A percentile compares a stretch with the other conserved stretches of the same genome.
These are phyloP conservation scores for Ornithoptera priamus DNA, from an alignment of 2,888 invertebrate species.

Conservation along the genomic window DNA sequence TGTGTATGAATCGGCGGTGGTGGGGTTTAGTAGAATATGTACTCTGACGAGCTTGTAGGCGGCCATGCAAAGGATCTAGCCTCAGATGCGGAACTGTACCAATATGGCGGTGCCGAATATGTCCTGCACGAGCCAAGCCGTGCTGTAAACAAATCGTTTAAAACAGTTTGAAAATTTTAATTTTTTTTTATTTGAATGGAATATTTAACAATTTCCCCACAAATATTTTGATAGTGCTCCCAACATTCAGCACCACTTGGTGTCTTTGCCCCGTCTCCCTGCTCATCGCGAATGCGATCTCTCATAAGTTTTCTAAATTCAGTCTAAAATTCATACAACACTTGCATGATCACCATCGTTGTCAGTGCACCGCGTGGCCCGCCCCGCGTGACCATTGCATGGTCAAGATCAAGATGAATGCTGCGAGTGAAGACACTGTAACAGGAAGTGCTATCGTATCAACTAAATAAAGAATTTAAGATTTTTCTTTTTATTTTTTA, in stretches of 20 bases:
- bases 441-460: too few relatives aligned
- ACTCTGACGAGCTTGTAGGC: slow-evolving; percentile 68
- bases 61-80: slow-evolving; percentile 73
- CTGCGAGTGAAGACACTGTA: too few relatives aligned
- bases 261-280: slow-evolving; percentile 32
- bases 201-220: slow-evolving; percentile 42
- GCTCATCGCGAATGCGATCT: slow-evolving; percentile 39
- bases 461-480: too few relatives aligned
- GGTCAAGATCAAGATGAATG: neutral
- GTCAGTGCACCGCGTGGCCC: too few relatives aligned
- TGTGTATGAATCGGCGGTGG: too few relatives aligned
- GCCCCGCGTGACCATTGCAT: too few relatives aligned
- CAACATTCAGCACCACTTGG: slow-evolving; percentile 44
- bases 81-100: slow-evolving; percentile 66
- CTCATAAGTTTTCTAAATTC: slow-evolving; percentile 50
- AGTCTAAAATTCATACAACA: slow-evolving; percentile 44
- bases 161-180: neutral
- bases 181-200: too few relatives aligned
- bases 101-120: slow-evolving; percentile 62
- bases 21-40: slow-evolving; percentile 35
- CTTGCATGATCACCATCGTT: too few relatives aligned
- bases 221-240: slow-evolving; percentile 54
- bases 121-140: slow-evolving; percentile 49
- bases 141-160: slow-evolving; percentile 40
- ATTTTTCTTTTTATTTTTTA: too few relatives aligned